phyloP scores from a whole-genome alignment of 2,797 vertebrate species.

The Urocyon cinereoargenteus region DNA sequence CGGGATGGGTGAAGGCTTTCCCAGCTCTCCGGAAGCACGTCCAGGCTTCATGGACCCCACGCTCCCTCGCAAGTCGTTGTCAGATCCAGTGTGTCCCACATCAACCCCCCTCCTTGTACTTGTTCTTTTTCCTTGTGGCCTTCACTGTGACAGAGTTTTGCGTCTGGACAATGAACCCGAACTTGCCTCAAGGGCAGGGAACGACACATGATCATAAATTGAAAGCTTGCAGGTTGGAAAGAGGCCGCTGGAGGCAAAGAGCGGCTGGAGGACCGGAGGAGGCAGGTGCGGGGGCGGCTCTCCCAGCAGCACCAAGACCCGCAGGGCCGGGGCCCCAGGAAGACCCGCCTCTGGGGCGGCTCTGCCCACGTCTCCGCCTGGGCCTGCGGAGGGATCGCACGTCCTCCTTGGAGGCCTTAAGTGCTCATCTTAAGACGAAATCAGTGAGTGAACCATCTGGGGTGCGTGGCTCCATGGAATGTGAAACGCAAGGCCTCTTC shows the following conservation, averaged over 20 bases:
- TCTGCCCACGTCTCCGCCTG: too few relatives aligned
- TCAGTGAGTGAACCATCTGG: background rate
- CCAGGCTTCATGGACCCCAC: background rate
- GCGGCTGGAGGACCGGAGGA: background rate
- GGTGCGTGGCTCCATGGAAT: fast-evolving
- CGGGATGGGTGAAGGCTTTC: background rate
- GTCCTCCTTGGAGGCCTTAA: background rate
- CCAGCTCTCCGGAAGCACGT: background rate
- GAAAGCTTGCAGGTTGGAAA: slow-evolving; percentile 57
- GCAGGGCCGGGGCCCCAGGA: background rate
- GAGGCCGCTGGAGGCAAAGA: background rate
- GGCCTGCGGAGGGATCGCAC: too few relatives aligned
- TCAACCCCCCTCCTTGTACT: slow-evolving; percentile 12
- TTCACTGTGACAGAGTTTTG: slow-evolving; percentile 57
- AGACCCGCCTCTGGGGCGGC: too few relatives aligned
- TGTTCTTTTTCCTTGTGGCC: slow-evolving; percentile 60
- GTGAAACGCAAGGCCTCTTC: background rate
- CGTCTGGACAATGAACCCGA: slow-evolving; percentile 61
- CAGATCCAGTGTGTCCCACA: background rate
- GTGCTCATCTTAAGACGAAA: background rate
- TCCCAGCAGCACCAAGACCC: background rate
- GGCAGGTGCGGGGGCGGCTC: fast-evolving
- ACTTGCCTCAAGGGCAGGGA: slow-evolving; percentile 70
- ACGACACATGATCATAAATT: background rate
- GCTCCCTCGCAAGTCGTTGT: background rate